Conservation (phyloP, 2,888 invertebrate genomes). For the Siphonodentalium dalli region DNA sequence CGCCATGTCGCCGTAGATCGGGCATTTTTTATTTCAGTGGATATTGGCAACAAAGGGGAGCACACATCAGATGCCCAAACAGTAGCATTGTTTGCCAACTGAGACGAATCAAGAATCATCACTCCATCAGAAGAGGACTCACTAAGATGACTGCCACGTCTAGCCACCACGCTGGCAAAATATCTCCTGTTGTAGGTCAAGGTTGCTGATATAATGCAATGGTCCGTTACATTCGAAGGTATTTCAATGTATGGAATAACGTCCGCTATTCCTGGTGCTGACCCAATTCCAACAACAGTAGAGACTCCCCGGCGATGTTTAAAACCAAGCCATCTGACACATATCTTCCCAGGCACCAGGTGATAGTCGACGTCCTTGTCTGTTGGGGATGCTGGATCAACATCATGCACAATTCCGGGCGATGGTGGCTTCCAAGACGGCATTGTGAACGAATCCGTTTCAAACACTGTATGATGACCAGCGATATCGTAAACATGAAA, state of each 20-base stretch:
- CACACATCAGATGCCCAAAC: too few relatives aligned
- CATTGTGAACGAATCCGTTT: constrained; percentile 9
- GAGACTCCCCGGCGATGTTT: constrained; percentile 8
- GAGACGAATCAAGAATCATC: constrained; percentile 9
- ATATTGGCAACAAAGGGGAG: too few relatives aligned
- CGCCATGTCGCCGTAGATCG: too few relatives aligned
- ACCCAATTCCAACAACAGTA: constrained; percentile 13
- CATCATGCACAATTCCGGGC: constrained; percentile 16
- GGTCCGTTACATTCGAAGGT: too few relatives aligned
- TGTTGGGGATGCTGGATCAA: background rate
- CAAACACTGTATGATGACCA: constrained; percentile 22
- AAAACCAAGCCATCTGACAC: constrained; percentile 15
- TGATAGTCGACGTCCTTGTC: constrained; percentile 9
- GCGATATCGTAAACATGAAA: constrained; percentile 31
- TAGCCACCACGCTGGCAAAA: constrained; percentile 12
- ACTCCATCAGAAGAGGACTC: constrained; percentile 28
- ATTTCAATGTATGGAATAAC: background rate
- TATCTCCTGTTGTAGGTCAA: constrained; percentile 1
- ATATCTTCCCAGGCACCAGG: background rate
- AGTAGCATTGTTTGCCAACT: too few relatives aligned
- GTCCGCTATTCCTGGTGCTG: constrained; percentile 2
- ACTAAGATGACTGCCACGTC: constrained; percentile 17
- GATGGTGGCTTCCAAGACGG: constrained; percentile 21
- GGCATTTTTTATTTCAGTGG: too few relatives aligned
- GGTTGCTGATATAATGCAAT: too few relatives aligned